Conservation (phyloP, 2,888 invertebrate species). For the Acleris emargana region DNA sequence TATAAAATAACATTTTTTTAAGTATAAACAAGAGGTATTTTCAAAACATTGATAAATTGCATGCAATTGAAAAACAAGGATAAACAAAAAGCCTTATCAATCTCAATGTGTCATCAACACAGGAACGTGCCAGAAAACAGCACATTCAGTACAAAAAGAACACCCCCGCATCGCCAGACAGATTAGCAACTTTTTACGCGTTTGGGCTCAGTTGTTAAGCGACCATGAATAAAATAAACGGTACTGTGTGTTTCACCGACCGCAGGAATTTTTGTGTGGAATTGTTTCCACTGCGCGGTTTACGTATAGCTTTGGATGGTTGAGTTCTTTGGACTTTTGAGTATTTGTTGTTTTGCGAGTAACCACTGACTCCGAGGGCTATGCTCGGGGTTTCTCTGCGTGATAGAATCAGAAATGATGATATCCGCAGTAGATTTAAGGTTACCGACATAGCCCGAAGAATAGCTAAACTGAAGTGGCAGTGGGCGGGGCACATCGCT, state of each 20-base stretch:
- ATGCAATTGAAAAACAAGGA: background rate
- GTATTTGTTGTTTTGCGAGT: background rate
- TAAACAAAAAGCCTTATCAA: slow-evolving; percentile 20
- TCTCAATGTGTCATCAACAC: slow-evolving; percentile 19
- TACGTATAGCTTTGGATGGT: slow-evolving; percentile 2
- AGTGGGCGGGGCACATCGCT: too few species aligned
- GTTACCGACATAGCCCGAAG: too few species aligned
- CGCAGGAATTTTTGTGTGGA: slow-evolving; percentile 21
- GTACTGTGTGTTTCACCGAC: slow-evolving; percentile 18
- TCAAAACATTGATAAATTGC: background rate
- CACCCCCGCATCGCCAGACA: slow-evolving; percentile 13
- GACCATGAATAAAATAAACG: slow-evolving; percentile 31
- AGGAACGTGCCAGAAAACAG: slow-evolving; percentile 2
- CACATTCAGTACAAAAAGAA: slow-evolving; percentile 18
- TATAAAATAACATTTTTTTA: too few species aligned
- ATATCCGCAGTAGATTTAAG: too few species aligned
- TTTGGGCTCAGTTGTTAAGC: slow-evolving; percentile 18
- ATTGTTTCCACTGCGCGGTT: slow-evolving; percentile 16
- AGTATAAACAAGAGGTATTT: background rate
- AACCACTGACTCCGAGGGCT: too few species aligned
- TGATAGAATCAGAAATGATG: too few species aligned
- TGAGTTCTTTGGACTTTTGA: background rate
- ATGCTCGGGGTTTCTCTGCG: too few species aligned
- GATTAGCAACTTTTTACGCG: slow-evolving; percentile 32
- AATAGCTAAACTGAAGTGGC: too few species aligned